phyloP scores from a whole-genome alignment of 2,888 invertebrate species.

The Andrena bicolor region DNA sequence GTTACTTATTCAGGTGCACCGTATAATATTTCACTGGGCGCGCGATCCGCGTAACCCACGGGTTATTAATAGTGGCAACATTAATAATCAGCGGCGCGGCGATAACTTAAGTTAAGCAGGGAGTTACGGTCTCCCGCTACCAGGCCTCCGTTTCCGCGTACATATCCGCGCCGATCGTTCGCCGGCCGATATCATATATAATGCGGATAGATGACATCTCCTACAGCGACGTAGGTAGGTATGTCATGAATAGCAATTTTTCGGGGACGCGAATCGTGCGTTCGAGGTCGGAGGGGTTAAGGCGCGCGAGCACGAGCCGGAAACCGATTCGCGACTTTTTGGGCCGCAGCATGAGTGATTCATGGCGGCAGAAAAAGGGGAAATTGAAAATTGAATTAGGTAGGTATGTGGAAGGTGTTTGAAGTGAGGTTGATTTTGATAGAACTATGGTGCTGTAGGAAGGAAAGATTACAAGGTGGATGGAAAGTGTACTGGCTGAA shows the following conservation, averaged over 20 bases:
- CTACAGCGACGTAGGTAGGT: slow-evolving; percentile 26
- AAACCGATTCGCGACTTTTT: slow-evolving; percentile 20
- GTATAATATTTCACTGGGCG: slow-evolving; percentile 50
- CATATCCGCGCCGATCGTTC: slow-evolving; percentile 61
- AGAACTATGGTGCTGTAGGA: too few relatives aligned
- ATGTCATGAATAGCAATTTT: slow-evolving; percentile 39
- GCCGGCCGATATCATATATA: slow-evolving; percentile 41
- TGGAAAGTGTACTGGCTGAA: too few relatives aligned
- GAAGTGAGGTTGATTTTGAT: too few relatives aligned
- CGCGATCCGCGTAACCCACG: slow-evolving; percentile 41
- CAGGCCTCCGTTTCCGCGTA: slow-evolving; percentile 55
- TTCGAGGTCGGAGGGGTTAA: slow-evolving; percentile 44
- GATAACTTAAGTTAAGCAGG: slow-evolving; percentile 67
- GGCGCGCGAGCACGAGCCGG: slow-evolving; percentile 45
- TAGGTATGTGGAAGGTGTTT: too few relatives aligned
- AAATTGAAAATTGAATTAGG: background rate
- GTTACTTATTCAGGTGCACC: slow-evolving; percentile 53
- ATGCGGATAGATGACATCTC: slow-evolving; percentile 49
- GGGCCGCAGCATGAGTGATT: slow-evolving; percentile 20
- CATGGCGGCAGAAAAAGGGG: slow-evolving; percentile 4
- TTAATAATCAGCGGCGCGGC: slow-evolving; percentile 62
- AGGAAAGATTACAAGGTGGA: too few relatives aligned
- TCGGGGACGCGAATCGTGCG: background rate
- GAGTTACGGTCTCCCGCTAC: slow-evolving; percentile 54
- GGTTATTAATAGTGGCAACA: slow-evolving; percentile 60